These are phyloP conservation scores for Xestia c-nigrum DNA, from an alignment of 2,888 invertebrate genomes.

Conservation along the genomic window DNA sequence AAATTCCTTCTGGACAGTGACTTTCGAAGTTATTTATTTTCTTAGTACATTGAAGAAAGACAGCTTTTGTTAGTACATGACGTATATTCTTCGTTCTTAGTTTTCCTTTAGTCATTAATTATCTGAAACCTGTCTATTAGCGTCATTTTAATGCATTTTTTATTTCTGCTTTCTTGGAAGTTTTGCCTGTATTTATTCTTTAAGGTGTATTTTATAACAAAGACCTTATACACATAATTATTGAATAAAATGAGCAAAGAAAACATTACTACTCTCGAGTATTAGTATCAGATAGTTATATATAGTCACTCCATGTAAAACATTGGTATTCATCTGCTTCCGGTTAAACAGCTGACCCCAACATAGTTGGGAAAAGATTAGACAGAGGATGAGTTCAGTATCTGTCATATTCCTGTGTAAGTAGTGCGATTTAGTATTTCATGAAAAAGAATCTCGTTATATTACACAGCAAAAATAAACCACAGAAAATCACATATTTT, in stretches of 20 bases:
- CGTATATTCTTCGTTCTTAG: background rate
- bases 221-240: too few relatives aligned
- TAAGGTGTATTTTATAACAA: background rate
- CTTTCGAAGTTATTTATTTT: conserved; percentile 9
- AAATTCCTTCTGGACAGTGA: conserved; percentile 10
- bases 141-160: background rate
- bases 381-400: background rate
- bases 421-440: background rate
- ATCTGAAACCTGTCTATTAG: background rate
- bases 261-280: background rate
- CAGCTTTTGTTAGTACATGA: background rate
- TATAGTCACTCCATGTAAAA: too few relatives aligned
- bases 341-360: background rate
- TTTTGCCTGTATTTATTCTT: background rate
- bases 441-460: background rate
- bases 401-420: background rate
- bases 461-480: background rate
- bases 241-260: background rate
- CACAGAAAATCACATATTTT: conserved; percentile 30
- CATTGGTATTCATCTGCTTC: too few relatives aligned
- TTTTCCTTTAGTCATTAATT: background rate
- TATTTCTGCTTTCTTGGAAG: background rate
- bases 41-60: background rate
- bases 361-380: background rate
- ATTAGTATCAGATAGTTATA: background rate